A percentile compares a stretch with the other conserved stretches of the same genome.
Evolutionary conservation across 2,113 vertebrate species (phyloP).

Genomic region (Mastomys natalensis): DNA sequence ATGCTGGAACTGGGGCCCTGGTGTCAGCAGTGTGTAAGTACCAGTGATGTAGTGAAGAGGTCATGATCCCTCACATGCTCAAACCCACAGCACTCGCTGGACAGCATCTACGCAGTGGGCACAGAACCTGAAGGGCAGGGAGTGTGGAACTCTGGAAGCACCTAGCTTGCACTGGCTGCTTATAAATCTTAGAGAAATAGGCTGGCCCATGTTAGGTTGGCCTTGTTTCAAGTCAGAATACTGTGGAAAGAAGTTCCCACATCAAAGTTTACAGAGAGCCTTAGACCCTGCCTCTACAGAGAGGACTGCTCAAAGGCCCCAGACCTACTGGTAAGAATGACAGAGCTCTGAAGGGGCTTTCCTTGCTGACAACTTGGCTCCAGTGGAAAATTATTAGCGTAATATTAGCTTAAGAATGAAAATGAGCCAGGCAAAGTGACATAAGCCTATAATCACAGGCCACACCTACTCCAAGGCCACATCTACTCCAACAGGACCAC

Average conservation of each 20-base stretch:
- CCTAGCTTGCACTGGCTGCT: not conserved
- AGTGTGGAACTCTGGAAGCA: not conserved
- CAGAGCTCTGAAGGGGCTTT: too few relatives aligned
- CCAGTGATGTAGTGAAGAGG: not conserved
- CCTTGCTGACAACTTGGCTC: not conserved
- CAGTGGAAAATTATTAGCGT: too few relatives aligned
- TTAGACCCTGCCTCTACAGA: too few relatives aligned
- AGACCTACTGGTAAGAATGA: not conserved
- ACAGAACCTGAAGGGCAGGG: not conserved
- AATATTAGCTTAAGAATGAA: too few relatives aligned
- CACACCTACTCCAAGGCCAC: too few relatives aligned
- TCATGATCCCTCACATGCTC: not conserved
- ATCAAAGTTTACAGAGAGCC: not conserved
- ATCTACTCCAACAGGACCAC: too few relatives aligned
- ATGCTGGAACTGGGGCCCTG: too few relatives aligned
- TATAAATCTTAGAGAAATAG: not conserved
- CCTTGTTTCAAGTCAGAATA: not conserved
- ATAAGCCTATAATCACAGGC: too few relatives aligned
- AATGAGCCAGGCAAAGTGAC: too few relatives aligned
- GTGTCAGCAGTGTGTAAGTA: not conserved
- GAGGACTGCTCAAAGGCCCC: not conserved
- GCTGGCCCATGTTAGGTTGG: not conserved
- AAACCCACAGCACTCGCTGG: too few relatives aligned
- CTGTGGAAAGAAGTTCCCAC: not conserved
- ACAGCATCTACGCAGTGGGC: fast-evolving